Evolutionary conservation across 1,140 invertebrate genomes (phyloP), one percentile per base, ranked within the genome.

Genomic region (Plutomurus gul): DNA sequence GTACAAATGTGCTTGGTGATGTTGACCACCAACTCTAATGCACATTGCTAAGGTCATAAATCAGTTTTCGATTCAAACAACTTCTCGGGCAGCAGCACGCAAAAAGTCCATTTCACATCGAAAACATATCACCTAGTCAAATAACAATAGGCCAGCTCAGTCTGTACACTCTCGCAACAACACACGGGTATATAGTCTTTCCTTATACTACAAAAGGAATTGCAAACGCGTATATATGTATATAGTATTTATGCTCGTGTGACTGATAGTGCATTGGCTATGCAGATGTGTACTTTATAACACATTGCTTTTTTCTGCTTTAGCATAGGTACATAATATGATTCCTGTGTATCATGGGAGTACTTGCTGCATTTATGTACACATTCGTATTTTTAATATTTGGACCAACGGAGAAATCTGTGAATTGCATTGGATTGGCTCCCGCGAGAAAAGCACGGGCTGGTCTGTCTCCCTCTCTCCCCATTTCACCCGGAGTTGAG

Each of bases 1-100:
- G n/a, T 11, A 56, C 18, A 56, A 56, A 10, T 16, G 49, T 56
- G 49, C 22, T 10, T 16, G 8, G 49, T 18, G 49, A 10, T 56
- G 43, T 8, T 74, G 72, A 74, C 72, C 72, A 74, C 72, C 72
- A 65, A 65, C 30, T 65, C 56, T 65, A 65, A 65, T 65, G 56
- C 56, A 74, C 72, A 78, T 74, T 78, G 77, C 47, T 78, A 70
- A 78, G 72, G 77, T 78, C 77, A 78, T 78, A 78, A 78, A 78
- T 78, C 77, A 78, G 77, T 78, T 78, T 78, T 78, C 77, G 77
- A 78, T 71, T 78, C 71, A 33, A 47, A 78, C 72, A 74, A 74
- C 49, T 72, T 72, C 70, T 72, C 70, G 10, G 70, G 37, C 56
- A 40, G 18, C 37, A 78, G 72, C 77, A 78, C 77, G 77, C 77